These are phyloP conservation scores for Promerops cafer DNA, from an alignment of 2,113 vertebrate genomes.

Conservation along the genomic window DNA sequence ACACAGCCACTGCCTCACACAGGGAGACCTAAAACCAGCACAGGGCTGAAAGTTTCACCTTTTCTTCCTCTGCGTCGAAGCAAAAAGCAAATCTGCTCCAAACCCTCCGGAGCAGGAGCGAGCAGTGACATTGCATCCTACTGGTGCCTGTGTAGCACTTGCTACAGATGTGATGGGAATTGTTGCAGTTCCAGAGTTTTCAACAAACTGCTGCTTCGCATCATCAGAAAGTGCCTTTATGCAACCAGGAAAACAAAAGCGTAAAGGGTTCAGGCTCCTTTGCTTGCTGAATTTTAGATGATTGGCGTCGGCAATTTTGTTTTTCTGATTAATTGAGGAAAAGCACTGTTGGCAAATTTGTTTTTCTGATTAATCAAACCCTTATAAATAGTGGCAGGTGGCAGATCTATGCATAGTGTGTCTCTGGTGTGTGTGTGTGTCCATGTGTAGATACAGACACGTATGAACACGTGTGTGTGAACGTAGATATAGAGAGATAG, in stretches of 20 bases:
- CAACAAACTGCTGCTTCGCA: conserved; percentile 16
- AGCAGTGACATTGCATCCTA: neutral
- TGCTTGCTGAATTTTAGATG: neutral
- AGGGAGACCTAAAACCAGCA: neutral
- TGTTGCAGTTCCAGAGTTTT: neutral
- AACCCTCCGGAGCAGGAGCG: neutral
- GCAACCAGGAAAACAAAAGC: neutral
- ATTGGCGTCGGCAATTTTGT: neutral
- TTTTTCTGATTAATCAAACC: neutral
- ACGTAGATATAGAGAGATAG: neutral
- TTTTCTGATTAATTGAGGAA: neutral
- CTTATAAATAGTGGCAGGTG: neutral
- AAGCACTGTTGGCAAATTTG: neutral
- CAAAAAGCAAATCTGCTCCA: neutral
- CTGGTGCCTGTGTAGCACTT: neutral
- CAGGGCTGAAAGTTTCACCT: neutral
- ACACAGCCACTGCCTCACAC: accelerated
- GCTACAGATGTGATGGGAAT: neutral
- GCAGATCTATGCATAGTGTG: neutral
- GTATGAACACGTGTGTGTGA: neutral
- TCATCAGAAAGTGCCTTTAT: conserved; percentile 62
- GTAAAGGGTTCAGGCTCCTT: neutral
- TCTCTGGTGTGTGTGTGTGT: neutral
- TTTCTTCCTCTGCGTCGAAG: neutral
- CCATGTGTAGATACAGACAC: neutral